phyloP scores from a whole-genome alignment of 2,113 vertebrate genomes.

The Arenaria interpres region DNA sequence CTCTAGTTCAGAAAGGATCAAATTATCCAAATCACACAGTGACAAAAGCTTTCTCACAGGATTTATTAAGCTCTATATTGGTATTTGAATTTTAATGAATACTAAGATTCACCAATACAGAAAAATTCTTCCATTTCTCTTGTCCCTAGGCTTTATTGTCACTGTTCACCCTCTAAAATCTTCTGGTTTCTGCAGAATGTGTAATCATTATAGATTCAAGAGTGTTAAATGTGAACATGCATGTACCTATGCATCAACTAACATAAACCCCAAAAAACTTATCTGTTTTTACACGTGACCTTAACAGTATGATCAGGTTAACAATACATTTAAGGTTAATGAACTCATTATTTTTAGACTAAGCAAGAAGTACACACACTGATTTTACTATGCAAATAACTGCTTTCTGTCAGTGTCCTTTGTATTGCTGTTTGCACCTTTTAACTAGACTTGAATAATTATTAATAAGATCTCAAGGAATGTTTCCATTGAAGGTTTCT shows the following conservation, averaged over 20 bases:
- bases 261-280: not conserved
- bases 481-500: not conserved
- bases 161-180: not conserved
- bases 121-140: not conserved
- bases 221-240: not conserved
- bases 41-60: not conserved
- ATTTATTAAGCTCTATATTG: not conserved
- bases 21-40: not conserved
- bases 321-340: slow-evolving; percentile 44
- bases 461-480: not conserved
- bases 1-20: not conserved
- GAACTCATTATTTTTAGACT: slow-evolving; percentile 46
- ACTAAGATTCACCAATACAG: not conserved
- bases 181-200: not conserved
- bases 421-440: not conserved
- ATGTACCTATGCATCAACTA: not conserved
- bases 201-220: not conserved
- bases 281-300: slow-evolving; percentile 3
- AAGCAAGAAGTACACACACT: not conserved
- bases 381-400: slow-evolving; percentile 38
- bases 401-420: not conserved
- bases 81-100: not conserved
- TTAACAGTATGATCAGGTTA: slow-evolving; percentile 40
- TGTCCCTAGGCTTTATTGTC: not conserved
- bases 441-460: slow-evolving; percentile 19